Evolutionary conservation across 2,113 vertebrate species (phyloP).

Genomic region (Salvelinus namaycush): DNA sequence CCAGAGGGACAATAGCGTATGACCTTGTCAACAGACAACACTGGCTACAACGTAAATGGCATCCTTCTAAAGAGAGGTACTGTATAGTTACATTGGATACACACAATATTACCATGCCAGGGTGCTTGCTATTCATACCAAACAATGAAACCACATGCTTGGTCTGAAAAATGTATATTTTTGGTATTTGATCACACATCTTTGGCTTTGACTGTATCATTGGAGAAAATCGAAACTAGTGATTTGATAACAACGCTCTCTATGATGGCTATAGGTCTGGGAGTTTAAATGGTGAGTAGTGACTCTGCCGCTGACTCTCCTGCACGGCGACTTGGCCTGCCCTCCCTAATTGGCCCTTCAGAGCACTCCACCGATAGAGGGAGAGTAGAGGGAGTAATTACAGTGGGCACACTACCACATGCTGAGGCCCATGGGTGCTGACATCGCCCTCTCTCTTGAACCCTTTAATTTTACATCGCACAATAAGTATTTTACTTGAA

Average conservation of each 20-base stretch:
- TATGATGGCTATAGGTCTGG: conserved; percentile 9
- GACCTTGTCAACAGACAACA: background rate
- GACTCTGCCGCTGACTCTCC: conserved; percentile 39
- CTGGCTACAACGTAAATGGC: background rate
- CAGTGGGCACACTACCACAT: conserved; percentile 34
- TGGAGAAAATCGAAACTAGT: background rate
- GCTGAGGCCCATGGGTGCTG: conserved; percentile 39
- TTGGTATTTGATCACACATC: background rate
- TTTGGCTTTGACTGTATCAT: background rate
- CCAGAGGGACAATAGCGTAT: conserved; percentile 1
- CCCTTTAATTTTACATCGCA: conserved; percentile 12
- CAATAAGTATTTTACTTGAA: conserved; percentile 24
- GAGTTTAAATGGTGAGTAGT: conserved; percentile 24
- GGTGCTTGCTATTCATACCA: background rate
- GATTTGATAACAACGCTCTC: conserved; percentile 12
- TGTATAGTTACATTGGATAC: background rate
- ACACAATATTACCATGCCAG: background rate
- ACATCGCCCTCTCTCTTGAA: conserved; percentile 36
- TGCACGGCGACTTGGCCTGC: conserved; percentile 44
- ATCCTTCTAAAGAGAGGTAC: background rate
- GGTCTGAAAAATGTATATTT: background rate
- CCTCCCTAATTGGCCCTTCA: conserved; percentile 62
- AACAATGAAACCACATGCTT: background rate
- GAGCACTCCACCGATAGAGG: conserved; percentile 48
- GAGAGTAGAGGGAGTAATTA: conserved; percentile 60